Evolutionary conservation across 2,113 vertebrate genomes (phyloP), one percentile per base, ranked within the genome.

Genomic region (Forbesichthys agassizii): DNA sequence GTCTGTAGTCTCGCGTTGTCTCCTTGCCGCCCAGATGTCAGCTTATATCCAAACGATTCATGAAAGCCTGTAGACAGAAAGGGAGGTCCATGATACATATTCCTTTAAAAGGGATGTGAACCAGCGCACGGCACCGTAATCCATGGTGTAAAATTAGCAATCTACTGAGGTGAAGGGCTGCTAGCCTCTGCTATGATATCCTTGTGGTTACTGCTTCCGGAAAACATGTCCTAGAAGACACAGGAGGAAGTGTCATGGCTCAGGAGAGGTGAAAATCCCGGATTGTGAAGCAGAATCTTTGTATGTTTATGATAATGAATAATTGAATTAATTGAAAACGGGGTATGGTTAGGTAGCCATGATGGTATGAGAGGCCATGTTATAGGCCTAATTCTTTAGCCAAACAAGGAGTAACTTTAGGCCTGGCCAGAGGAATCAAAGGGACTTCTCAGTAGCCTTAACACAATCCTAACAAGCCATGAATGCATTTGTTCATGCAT

Each of bases 331-430:
- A 86, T 69, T 88, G 89, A 27, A 27, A 27, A 27, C 27, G 2
- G 27, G 27, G 27, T 1, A 27, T 27, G 27, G 27, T 27, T 27
- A 27, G 27, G 27, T 27, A 27, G 27, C 27, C 27, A 27, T 27
- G 27, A 27, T 27, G 27, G 27, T 27, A 27, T 27, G 27, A 27
- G 20, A 20, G 20, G 20, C 20, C 20, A 20, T 1, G 20, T 93
- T 90, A 89, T 57, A 1, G 11, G 73, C 76, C 80, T 90, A 91
- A 91, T 91, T 85, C 88, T 79, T 81, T 61, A 78, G 79, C 83
- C 84, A 88, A 86, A 88, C 83, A 82, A 87, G 83, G 85, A 75
- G 82, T 83, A 79, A 88, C 75, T 68, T 77, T 6, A 84, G 67
- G 67, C 77, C 79, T 61, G 61, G 68, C 64, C 69, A 52, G 16